These are phyloP conservation scores for Podarcis muralis DNA, from an alignment of 2,113 vertebrate species.

Conservation along the genomic window DNA sequence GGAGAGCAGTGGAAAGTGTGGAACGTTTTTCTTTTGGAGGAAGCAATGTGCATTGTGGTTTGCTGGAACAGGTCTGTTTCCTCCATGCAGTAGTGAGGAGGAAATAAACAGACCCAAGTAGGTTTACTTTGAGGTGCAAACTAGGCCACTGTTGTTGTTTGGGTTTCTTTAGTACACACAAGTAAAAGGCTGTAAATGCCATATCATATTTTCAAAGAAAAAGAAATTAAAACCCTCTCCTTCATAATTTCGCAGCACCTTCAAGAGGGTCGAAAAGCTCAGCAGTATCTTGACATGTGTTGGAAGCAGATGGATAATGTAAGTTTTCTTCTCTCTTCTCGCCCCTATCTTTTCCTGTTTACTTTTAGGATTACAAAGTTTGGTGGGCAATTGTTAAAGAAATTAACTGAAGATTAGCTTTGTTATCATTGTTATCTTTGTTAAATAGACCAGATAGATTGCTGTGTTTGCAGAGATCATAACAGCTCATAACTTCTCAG, in stretches of 20 bases:
- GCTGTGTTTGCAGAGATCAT: constrained; percentile 8
- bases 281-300: constrained; percentile 95
- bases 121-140: no score
- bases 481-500: neutral
- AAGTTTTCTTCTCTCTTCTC: constrained; percentile 68
- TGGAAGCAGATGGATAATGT: constrained; percentile 99
- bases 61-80: no score
- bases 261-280: constrained; percentile 95
- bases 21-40: neutral
- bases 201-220: neutral
- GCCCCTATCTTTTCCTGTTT: neutral
- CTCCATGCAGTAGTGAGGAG: no score
- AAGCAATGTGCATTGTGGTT: neutral
- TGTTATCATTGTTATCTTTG: constrained; percentile 21
- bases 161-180: no score
- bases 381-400: constrained; percentile 7
- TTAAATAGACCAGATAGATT: neutral
- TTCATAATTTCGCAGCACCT: constrained; percentile 85
- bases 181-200: neutral
- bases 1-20: neutral
- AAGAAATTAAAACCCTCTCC: neutral
- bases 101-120: no score
- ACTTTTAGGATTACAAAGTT: constrained; percentile 9
- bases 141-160: no score
- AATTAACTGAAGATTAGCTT: constrained; percentile 17